These are phyloP conservation scores for Hemaris fuciformis DNA, from an alignment of 2,888 invertebrate species.

Conservation along the genomic window DNA sequence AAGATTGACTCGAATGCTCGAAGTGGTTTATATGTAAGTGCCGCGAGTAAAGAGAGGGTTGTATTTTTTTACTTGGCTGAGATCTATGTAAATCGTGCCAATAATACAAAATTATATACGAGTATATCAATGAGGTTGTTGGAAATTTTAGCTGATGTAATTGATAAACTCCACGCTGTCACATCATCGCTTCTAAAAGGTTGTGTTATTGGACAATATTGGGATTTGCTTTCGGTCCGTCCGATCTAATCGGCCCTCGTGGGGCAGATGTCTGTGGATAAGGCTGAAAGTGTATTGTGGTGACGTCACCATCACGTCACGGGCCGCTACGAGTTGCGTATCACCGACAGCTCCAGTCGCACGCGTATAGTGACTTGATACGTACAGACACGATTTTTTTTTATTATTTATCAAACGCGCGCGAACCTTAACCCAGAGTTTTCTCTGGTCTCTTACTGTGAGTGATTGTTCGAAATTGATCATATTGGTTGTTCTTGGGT, in stretches of 20 bases:
- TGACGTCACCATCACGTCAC: conserved; percentile 62
- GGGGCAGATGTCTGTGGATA: conserved; percentile 20
- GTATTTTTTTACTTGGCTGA: too few relatives aligned
- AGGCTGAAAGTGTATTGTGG: conserved; percentile 39
- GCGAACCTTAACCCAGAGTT: too few relatives aligned
- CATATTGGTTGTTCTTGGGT: neutral
- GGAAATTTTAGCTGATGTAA: too few relatives aligned
- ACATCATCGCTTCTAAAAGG: too few relatives aligned
- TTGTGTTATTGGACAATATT: neutral
- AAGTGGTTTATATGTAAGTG: too few relatives aligned
- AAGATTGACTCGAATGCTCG: neutral
- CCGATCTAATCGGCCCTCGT: conserved; percentile 20
- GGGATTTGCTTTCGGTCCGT: neutral
- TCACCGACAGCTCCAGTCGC: conserved; percentile 45
- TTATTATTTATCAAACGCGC: neutral
- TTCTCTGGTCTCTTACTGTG: neutral
- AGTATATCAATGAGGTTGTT: too few relatives aligned
- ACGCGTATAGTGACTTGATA: conserved; percentile 40
- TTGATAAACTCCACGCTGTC: too few relatives aligned
- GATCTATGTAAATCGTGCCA: too few relatives aligned
- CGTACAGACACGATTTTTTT: conserved; percentile 20
- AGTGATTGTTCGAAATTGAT: neutral
- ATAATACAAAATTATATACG: too few relatives aligned
- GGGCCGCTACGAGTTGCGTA: conserved; percentile 51
- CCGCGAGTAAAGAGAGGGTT: neutral